A percentile compares a stretch with the other conserved stretches of the same genome.
These are phyloP conservation scores for Monochamus saltuarius DNA, from an alignment of 1,140 invertebrate species.

Conservation along the genomic window DNA sequence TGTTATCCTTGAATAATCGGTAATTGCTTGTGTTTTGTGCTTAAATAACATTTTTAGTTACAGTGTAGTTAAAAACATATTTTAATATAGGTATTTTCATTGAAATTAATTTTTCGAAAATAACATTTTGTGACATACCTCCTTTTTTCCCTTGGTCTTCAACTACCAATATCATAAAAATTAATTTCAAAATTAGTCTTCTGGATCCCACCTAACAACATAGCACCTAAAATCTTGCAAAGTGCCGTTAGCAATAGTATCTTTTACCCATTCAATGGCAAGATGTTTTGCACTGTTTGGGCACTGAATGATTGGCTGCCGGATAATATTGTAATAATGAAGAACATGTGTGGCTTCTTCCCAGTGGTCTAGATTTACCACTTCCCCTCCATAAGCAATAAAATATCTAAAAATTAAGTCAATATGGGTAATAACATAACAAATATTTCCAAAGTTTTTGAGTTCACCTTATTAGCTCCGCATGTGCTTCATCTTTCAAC, in stretches of 20 bases:
- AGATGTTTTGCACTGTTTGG: constrained; percentile 53
- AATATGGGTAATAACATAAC: neutral
- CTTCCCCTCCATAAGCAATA: constrained; percentile 55
- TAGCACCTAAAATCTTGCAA: constrained; percentile 51
- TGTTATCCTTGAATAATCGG: too few species aligned
- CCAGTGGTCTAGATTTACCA: constrained; percentile 50
- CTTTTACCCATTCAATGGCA: constrained; percentile 56
- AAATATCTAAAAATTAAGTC: constrained; percentile 50
- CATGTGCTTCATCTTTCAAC: constrained; percentile 12
- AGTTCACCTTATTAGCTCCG: constrained; percentile 24
- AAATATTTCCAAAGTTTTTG: too few species aligned
- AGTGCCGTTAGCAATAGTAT: constrained; percentile 53
- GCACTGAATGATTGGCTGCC: constrained; percentile 44
- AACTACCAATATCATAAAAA: constrained; percentile 6
- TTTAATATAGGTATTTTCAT: too few species aligned
- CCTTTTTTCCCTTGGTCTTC: neutral
- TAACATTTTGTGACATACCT: neutral
- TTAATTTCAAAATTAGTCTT: neutral
- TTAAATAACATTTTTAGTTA: too few species aligned
- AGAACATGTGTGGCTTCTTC: constrained; percentile 55
- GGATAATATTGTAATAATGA: constrained; percentile 52
- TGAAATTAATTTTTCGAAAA: constrained; percentile 1
- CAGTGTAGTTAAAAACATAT: too few species aligned
- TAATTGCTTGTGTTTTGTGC: too few species aligned
- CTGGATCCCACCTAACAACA: constrained; percentile 49